These are phyloP conservation scores for Clunio marinus DNA, from an alignment of 2,888 invertebrate genomes.

Conservation along the genomic window DNA sequence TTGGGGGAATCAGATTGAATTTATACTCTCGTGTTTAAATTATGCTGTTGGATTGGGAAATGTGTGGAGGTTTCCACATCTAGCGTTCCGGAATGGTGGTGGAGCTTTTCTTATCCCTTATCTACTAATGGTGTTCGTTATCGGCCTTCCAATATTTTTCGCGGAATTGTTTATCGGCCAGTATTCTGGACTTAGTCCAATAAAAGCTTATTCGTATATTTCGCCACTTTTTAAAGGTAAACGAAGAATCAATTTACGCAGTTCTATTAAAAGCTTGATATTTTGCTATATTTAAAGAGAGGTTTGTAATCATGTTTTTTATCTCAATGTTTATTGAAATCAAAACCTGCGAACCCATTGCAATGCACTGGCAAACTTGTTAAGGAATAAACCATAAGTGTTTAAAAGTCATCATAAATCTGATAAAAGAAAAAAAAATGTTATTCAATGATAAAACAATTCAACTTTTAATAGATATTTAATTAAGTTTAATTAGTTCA, in stretches of 20 bases:
- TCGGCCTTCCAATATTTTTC: conserved; percentile 75
- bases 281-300: too few relatives aligned
- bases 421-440: too few relatives aligned
- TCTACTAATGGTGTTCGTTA: conserved; percentile 66
- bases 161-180: conserved; percentile 76
- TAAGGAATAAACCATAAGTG: too few relatives aligned
- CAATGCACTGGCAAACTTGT: too few relatives aligned
- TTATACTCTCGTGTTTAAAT: conserved; percentile 42
- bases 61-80: conserved; percentile 44
- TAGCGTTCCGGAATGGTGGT: conserved; percentile 47
- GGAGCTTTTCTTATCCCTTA: conserved; percentile 74
- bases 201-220: conserved; percentile 59
- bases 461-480: too few relatives aligned
- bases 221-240: conserved; percentile 52
- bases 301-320: too few relatives aligned
- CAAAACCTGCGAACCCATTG: too few relatives aligned
- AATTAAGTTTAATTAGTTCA: too few relatives aligned
- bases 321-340: too few relatives aligned
- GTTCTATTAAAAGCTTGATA: not conserved
- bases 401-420: too few relatives aligned
- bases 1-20: conserved; percentile 43
- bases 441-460: too few relatives aligned
- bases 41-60: conserved; percentile 45
- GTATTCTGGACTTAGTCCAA: conserved; percentile 70
- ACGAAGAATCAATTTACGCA: not conserved